A percentile compares a stretch with the other conserved stretches of the same genome.
Evolutionary conservation across 1,140 invertebrate species (phyloP).

Genomic region (Bombus breviceps): DNA sequence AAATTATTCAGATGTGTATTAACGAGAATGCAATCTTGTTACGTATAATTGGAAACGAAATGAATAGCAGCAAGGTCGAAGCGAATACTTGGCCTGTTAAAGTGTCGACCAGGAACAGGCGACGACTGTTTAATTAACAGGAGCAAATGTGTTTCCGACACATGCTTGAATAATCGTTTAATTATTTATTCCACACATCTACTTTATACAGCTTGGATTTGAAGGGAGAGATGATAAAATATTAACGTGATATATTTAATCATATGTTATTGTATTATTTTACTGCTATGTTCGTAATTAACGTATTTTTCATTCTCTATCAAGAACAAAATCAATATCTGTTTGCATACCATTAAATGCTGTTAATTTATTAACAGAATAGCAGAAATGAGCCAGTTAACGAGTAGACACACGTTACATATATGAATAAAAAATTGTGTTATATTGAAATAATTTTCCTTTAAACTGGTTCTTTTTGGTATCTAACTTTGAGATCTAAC

Average conservation of each 20-base stretch:
- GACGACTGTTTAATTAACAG: conserved; percentile 29
- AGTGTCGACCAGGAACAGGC: conserved; percentile 9
- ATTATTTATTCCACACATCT: conserved; percentile 6
- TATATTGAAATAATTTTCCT: too few relatives aligned
- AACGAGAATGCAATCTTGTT: conserved; percentile 20
- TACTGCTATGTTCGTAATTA: too few relatives aligned
- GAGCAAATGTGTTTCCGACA: conserved; percentile 6
- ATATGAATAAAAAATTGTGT: too few relatives aligned
- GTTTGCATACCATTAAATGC: too few relatives aligned
- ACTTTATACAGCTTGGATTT: background rate
- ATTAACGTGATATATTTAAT: background rate
- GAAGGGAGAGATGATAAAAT: background rate
- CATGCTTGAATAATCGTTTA: conserved; percentile 11
- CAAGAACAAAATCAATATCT: too few relatives aligned
- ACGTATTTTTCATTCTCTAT: too few relatives aligned
- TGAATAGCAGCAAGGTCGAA: background rate
- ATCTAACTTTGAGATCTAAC: too few relatives aligned
- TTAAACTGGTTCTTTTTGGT: too few relatives aligned
- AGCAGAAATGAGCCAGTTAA: too few relatives aligned
- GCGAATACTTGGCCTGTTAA: background rate
- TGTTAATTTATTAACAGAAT: too few relatives aligned
- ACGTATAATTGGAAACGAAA: conserved; percentile 25
- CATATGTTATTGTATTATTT: too few relatives aligned
- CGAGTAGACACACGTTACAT: too few relatives aligned
- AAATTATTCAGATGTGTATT: conserved; percentile 14